phyloP scores from a whole-genome alignment of 2,888 invertebrate species.

The Pandemis corylana region DNA sequence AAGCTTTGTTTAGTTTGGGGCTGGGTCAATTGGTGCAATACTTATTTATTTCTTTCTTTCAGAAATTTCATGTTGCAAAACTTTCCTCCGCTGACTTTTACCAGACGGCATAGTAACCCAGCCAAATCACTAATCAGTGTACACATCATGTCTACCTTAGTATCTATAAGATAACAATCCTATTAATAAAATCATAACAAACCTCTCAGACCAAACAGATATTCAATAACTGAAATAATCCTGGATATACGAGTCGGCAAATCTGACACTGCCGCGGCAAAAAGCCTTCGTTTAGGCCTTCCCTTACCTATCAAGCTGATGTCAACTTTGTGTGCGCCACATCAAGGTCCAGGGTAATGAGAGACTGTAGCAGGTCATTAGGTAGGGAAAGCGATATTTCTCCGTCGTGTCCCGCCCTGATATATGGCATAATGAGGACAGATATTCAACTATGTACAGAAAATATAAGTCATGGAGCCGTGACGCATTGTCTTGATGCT shows the following conservation, averaged over 20 bases:
- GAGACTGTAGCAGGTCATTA: constrained; percentile 22
- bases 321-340: not conserved
- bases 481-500: constrained; percentile 34
- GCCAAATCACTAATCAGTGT: not conserved
- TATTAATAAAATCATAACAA: constrained; percentile 11
- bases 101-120: too few species aligned
- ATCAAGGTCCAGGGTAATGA: not conserved
- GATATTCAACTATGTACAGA: constrained; percentile 35
- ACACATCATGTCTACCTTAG: not conserved
- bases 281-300: constrained; percentile 3
- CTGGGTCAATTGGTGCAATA: too few species aligned
- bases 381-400: constrained; percentile 35
- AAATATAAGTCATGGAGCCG: constrained; percentile 33
- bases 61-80: too few species aligned
- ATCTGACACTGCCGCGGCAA: constrained; percentile 16
- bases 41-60: too few species aligned
- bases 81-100: too few species aligned
- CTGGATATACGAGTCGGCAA: constrained; percentile 3
- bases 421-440: constrained; percentile 39
- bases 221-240: constrained; percentile 20
- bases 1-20: too few species aligned
- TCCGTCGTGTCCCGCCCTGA: constrained; percentile 28
- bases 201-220: constrained; percentile 9
- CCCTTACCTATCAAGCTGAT: not conserved
- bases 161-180: constrained; percentile 2